Conservation (phyloP, 1,140 invertebrate genomes). For the Tetraneura akinire region DNA sequence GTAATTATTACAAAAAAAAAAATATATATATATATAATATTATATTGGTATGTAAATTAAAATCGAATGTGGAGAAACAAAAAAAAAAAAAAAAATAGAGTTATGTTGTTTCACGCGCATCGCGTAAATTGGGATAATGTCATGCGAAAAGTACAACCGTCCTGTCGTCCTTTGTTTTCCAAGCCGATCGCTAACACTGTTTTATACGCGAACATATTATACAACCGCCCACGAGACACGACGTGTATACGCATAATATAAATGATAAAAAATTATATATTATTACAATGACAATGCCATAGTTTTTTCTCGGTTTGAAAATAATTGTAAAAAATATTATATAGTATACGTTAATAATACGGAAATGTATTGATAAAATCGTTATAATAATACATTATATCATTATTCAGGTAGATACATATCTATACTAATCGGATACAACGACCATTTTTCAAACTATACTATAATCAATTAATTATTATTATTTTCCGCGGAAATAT, state of each 20-base stretch:
- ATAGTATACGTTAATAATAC: neutral
- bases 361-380: neutral
- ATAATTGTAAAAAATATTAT: neutral
- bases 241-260: neutral
- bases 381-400: conserved; percentile 10
- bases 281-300: conserved; percentile 1
- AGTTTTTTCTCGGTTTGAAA: neutral
- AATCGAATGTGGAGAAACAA: too few species aligned
- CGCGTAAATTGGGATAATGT: conserved; percentile 1
- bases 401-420: too few species aligned
- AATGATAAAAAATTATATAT: neutral
- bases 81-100: neutral
- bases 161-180: conserved; percentile 7
- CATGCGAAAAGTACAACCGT: conserved; percentile 1
- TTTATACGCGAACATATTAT: conserved; percentile 1
- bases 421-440: conserved; percentile 3
- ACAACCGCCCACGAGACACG: neutral
- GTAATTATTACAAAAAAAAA: too few species aligned
- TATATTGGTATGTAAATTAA: too few species aligned
- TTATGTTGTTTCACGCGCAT: neutral
- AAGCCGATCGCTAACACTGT: neutral
- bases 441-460: neutral
- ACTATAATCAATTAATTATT: neutral
- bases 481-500: conserved; percentile 1
- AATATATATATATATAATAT: too few species aligned